Percentiles rank a stretch among this genome's conserved stretches.
Conservation (phyloP, 2,797 vertebrate genomes). For the Phoxinus dragarum region DNA sequence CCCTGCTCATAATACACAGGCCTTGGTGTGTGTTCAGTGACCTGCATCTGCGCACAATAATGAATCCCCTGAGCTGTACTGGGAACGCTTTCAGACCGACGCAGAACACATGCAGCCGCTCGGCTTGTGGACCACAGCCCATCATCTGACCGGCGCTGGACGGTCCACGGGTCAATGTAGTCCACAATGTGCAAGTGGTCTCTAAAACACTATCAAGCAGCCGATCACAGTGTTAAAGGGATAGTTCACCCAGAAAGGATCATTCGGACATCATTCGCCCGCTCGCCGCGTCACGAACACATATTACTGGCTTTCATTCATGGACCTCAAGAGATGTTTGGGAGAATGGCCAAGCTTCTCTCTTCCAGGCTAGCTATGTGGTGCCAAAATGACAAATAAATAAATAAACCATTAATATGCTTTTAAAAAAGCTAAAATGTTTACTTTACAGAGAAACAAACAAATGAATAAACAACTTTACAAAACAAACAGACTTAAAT, state of each 20-base stretch:
- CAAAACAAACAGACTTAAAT: no score
- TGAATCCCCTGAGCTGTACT: neutral
- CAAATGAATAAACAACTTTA: no score
- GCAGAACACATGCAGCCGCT: constrained; percentile 17
- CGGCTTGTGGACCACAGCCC: neutral
- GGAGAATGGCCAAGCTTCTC: neutral
- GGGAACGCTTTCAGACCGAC: neutral
- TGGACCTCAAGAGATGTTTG: neutral
- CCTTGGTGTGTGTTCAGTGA: constrained; percentile 18
- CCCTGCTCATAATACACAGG: neutral
- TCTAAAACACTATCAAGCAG: neutral
- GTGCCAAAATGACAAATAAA: neutral
- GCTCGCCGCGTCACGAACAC: neutral
- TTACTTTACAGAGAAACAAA: no score
- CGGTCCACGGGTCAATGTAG: neutral
- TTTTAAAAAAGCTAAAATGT: neutral
- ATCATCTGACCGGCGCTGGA: neutral
- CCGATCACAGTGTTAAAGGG: neutral
- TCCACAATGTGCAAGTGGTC: constrained; percentile 4
- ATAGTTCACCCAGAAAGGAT: neutral
- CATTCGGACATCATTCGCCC: neutral
- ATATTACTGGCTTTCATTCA: neutral
- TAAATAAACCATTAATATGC: neutral
- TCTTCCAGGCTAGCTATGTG: neutral
- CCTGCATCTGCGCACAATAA: neutral